Percentiles rank a stretch among this genome's conserved stretches.
Evolutionary conservation across 2,113 vertebrate genomes (phyloP).

Genomic region (Butorides virescens): DNA sequence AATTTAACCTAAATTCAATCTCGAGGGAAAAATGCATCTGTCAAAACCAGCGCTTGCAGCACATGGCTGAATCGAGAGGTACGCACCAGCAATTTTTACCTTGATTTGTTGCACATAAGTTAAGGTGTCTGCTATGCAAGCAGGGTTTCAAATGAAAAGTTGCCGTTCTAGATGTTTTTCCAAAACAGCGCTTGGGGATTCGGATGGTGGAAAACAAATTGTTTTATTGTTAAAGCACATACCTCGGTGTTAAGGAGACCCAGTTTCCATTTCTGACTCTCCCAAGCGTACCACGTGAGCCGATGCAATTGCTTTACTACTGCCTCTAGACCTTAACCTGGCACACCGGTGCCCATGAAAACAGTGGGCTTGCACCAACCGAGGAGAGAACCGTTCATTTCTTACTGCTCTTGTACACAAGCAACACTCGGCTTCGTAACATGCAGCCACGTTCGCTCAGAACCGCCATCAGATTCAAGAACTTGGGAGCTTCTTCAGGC

Average conservation of each 20-base stretch:
- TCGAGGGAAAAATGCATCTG: constrained; percentile 50
- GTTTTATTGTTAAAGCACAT: neutral
- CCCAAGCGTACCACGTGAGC: rapidly evolving
- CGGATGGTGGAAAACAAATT: neutral
- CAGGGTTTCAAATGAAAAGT: constrained; percentile 8
- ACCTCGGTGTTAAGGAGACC: neutral
- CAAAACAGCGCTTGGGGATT: neutral
- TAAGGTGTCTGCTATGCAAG: neutral
- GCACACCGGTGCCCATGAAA: rapidly evolving
- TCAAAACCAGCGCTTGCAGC: constrained; percentile 17
- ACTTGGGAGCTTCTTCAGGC: neutral
- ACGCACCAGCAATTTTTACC: neutral
- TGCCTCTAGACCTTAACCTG: rapidly evolving
- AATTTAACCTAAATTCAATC: constrained; percentile 46
- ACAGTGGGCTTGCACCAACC: neutral
- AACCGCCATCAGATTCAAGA: neutral
- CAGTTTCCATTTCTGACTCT: neutral
- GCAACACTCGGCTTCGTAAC: neutral
- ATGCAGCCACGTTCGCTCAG: neutral
- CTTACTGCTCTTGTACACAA: neutral
- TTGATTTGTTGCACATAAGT: neutral
- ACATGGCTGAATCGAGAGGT: neutral
- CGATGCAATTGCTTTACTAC: neutral
- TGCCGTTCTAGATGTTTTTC: neutral
- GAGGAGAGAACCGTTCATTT: neutral